These are phyloP conservation scores for Portevinia maculata DNA, from an alignment of 2,888 invertebrate species.

Conservation along the genomic window DNA sequence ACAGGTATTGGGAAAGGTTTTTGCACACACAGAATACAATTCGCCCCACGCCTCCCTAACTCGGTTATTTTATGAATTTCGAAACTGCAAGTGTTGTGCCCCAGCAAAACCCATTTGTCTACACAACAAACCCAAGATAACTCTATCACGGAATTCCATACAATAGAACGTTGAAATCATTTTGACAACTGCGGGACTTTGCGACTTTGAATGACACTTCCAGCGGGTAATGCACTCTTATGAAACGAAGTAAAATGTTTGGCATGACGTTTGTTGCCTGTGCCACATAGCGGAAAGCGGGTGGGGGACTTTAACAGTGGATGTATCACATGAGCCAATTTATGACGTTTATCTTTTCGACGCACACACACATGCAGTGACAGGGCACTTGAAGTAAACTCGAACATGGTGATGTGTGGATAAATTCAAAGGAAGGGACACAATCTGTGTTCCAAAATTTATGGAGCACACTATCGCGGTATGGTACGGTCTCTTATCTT, in stretches of 20 bases:
- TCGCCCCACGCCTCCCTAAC: constrained; percentile 5
- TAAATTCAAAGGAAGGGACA: constrained; percentile 21
- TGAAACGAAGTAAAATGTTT: constrained; percentile 50
- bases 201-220: constrained; percentile 59
- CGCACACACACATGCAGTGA: background rate
- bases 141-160: constrained; percentile 23
- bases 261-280: constrained; percentile 32
- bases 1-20: constrained; percentile 35
- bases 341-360: constrained; percentile 58
- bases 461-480: constrained; percentile 30
- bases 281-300: too few species aligned
- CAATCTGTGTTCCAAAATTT: constrained; percentile 49
- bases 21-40: constrained; percentile 18
- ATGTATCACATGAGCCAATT: constrained; percentile 24
- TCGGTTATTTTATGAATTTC: constrained; percentile 46
- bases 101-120: constrained; percentile 56
- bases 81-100: constrained; percentile 56
- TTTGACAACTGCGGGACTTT: constrained; percentile 48
- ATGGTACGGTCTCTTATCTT: constrained; percentile 37
- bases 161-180: constrained; percentile 26
- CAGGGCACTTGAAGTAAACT: constrained; percentile 4
- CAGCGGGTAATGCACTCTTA: constrained; percentile 68
- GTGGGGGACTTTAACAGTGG: constrained; percentile 12
- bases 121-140: constrained; percentile 23
- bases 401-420: background rate